Base-by-base conservation (phyloP, 2,797 vertebrate species). In the Sphenopsis melanotis region DNA sequence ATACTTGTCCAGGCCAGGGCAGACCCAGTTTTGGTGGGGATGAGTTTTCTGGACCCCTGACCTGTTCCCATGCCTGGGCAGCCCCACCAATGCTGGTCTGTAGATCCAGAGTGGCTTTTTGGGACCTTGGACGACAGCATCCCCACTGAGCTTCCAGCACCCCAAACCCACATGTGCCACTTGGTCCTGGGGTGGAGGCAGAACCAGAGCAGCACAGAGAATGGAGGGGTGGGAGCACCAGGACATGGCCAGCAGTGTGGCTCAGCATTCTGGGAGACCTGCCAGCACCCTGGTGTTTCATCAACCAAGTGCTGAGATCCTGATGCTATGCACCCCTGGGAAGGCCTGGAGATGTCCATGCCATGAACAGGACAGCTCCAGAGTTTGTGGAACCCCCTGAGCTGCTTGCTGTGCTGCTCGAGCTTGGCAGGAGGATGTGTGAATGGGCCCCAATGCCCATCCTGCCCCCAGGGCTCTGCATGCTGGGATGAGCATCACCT, bases 361-460 rank as follows among this genome's bases (percentile, higher is more conserved):
- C 34, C 30, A 4, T 3, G 39, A 9, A 2, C 8, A 11, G 64
- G 36, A 30, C 32, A 39, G 29, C 44, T 63, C 36, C 23, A 27
- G 24, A 30, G 32, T 13, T 30, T 1, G 1, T 20, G 18, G 26
- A 42, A 75, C 23, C 10, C 53, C 0, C 0, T 9, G 23, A 32
- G 11, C 49, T 1, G 1, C 50, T 83, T 2, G 1, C 53, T 37
- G 26, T 16, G 26, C 36, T 77, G 52, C 60, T 59, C 0, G 0
- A 32, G 34, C 4, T 46, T 4, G 3, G 36, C 30, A 34, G 69
- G 39, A 59, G 32, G 27, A 39, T 41, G 30, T 22, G 14, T 16
- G 52, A 36, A 39, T 42, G 49, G 53, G 14, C 32, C 26, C 16
- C 0, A 0, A 0, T 41, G 34, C 16, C 39, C 23, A 3, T 30